These are phyloP conservation scores for Papilio gigon DNA, from an alignment of 2,888 invertebrate genomes.

Conservation along the genomic window DNA sequence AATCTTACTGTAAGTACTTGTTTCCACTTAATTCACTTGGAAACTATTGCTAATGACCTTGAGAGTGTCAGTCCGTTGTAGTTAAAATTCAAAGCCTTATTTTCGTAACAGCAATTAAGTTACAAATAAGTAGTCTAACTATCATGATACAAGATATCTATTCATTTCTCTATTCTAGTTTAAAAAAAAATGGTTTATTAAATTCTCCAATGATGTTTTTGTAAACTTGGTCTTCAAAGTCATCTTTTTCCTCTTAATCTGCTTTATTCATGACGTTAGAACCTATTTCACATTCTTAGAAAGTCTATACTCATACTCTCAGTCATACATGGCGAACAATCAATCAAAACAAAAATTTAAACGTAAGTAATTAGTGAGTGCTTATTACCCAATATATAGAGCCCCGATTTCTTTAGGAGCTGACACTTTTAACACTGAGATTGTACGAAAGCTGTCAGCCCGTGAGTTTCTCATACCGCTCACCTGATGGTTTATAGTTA, in stretches of 20 bases:
- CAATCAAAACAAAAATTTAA: too few species aligned
- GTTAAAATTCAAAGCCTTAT: neutral
- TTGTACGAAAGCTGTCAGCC: neutral
- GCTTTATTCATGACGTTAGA: neutral
- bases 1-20: neutral
- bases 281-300: neutral
- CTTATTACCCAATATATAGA: neutral
- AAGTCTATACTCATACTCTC: too few species aligned
- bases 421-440: too few species aligned
- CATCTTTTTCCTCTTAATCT: neutral
- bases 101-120: neutral
- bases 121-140: neutral
- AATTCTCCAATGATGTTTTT: neutral
- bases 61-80: neutral
- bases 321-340: too few species aligned
- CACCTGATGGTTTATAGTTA: conserved; percentile 32
- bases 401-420: neutral
- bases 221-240: neutral
- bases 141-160: neutral
- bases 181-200: neutral
- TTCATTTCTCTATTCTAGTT: too few species aligned
- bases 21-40: neutral
- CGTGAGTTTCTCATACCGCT: conserved; percentile 15
- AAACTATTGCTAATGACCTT: conserved; percentile 2
- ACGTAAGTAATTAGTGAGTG: neutral